Evolutionary conservation across 2,797 vertebrate species (phyloP).

Genomic region (Tapirus indicus): DNA sequence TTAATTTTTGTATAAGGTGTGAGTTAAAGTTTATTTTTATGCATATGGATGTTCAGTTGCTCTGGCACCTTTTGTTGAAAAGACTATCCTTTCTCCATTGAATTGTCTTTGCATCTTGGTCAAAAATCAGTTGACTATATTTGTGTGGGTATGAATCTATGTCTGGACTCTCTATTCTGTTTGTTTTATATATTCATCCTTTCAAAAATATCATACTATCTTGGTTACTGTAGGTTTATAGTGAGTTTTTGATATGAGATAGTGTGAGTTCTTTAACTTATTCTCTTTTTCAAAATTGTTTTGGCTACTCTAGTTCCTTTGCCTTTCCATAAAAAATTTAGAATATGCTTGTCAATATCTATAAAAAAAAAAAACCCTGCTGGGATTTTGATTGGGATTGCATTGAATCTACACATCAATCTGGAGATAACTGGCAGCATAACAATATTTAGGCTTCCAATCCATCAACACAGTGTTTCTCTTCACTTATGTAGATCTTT

Average conservation of each 20-base stretch:
- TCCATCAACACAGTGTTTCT: background rate
- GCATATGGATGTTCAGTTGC: background rate
- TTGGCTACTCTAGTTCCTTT: background rate
- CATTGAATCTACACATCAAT: background rate
- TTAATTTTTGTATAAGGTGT: background rate
- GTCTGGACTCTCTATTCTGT: background rate
- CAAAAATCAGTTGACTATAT: background rate
- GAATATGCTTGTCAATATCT: background rate
- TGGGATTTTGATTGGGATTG: background rate
- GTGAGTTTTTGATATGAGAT: background rate
- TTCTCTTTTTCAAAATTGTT: background rate
- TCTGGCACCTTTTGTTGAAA: background rate
- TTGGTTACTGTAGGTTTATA: background rate
- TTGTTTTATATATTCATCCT: background rate
- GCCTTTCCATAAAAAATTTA: background rate
- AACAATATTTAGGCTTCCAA: background rate
- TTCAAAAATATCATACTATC: background rate
- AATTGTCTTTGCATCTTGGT: background rate
- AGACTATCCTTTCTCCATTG: background rate
- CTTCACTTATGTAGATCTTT: background rate
- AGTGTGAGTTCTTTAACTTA: background rate
- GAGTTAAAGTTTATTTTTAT: background rate
- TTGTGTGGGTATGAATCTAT: background rate
- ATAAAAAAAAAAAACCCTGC: background rate
- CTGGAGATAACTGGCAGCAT: background rate